Conservation (phyloP, 2,113 vertebrate genomes). For the Heterotis niloticus region DNA sequence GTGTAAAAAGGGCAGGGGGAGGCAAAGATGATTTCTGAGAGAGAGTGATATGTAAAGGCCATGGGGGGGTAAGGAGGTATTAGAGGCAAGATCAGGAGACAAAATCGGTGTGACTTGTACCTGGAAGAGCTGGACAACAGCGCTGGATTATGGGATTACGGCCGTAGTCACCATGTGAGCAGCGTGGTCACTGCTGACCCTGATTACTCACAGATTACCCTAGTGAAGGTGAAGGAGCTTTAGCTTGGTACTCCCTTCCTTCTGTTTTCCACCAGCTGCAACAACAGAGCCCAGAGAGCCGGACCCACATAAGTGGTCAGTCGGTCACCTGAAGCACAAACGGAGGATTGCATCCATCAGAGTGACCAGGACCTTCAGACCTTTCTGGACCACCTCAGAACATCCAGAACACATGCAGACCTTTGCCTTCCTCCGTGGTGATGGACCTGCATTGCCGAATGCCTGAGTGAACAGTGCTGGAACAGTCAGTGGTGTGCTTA, state of each 20-base stretch:
- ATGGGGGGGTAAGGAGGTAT: background rate
- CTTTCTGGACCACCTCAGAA: background rate
- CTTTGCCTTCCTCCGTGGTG: background rate
- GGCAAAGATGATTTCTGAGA: too few species aligned
- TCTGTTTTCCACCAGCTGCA: constrained; percentile 4
- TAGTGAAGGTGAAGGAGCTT: constrained; percentile 49
- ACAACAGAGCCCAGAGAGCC: background rate
- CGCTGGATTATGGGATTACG: constrained; percentile 66
- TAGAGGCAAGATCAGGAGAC: background rate
- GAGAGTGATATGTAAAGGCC: background rate
- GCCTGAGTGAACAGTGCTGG: too few species aligned
- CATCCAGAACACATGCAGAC: background rate
- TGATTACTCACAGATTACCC: constrained; percentile 63
- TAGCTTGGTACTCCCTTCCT: background rate
- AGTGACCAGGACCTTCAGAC: background rate
- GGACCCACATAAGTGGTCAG: too few species aligned
- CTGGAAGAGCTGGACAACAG: constrained; percentile 43
- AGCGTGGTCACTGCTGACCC: constrained; percentile 55
- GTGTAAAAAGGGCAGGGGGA: too few species aligned
- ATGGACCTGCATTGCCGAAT: too few species aligned
- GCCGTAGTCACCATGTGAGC: constrained; percentile 59
- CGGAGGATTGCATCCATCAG: constrained; percentile 1
- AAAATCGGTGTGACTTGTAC: constrained; percentile 44
- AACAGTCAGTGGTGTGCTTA: too few species aligned
- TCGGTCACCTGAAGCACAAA: background rate